These are phyloP conservation scores for Hyla sarda DNA, from an alignment of 2,113 vertebrate genomes.

Conservation along the genomic window DNA sequence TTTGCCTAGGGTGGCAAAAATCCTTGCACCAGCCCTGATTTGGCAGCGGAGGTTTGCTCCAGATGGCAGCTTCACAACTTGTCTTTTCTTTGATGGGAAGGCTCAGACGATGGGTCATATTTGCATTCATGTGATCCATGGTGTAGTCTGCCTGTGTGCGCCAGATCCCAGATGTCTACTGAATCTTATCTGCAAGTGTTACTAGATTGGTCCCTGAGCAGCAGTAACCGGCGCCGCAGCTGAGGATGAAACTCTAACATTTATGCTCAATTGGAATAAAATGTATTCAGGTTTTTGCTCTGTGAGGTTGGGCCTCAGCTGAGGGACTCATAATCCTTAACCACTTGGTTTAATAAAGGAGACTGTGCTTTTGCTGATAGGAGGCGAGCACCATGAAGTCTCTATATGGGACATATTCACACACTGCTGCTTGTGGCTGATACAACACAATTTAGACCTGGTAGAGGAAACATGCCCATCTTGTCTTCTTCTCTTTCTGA, in stretches of 20 bases:
- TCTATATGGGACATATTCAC: background rate
- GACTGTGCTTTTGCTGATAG: background rate
- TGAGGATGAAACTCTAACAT: conserved; percentile 29
- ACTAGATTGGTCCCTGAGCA: conserved; percentile 29
- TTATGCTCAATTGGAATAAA: conserved; percentile 35
- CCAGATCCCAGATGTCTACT: conserved; percentile 28
- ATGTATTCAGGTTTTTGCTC: conserved; percentile 37
- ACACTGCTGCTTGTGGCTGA: background rate
- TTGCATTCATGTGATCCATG: conserved; percentile 16
- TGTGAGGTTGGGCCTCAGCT: background rate
- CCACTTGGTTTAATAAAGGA: background rate
- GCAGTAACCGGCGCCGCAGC: background rate
- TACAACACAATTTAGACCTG: background rate
- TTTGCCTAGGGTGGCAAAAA: no score
- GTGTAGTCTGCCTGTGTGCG: background rate
- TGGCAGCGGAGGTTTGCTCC: background rate
- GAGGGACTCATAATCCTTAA: conserved; percentile 1
- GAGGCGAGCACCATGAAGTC: background rate
- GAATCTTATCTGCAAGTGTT: conserved; percentile 27
- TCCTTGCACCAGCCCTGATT: no score
- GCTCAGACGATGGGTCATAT: background rate
- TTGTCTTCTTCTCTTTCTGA: background rate
- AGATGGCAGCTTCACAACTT: background rate
- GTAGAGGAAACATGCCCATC: background rate
- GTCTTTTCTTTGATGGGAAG: background rate